phyloP scores from a whole-genome alignment of 1,140 invertebrate genomes.

The Carposina sasakii region DNA sequence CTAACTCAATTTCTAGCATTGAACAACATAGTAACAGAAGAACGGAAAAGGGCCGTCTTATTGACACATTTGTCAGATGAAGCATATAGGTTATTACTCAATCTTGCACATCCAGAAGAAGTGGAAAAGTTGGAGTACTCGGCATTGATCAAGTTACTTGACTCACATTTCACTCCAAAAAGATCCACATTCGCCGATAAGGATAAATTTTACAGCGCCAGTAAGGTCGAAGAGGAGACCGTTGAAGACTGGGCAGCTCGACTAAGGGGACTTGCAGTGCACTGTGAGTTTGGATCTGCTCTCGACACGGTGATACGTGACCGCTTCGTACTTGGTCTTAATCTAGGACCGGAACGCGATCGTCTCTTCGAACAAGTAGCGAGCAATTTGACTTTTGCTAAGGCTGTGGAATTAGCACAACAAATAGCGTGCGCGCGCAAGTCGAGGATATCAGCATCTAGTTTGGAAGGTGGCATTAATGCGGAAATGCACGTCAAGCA shows the following conservation, averaged over 20 bases:
- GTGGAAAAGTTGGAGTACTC: background rate
- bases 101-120: background rate
- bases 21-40: too few species aligned
- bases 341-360: background rate
- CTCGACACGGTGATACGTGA: constrained; percentile 2
- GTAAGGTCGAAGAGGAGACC: background rate
- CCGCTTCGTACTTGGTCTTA: constrained; percentile 3
- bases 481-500: background rate
- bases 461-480: too few species aligned
- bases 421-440: background rate
- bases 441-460: background rate
- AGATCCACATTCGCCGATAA: constrained; percentile 6
- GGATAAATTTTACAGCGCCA: background rate
- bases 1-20: too few species aligned
- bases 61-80: background rate
- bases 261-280: background rate
- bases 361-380: background rate
- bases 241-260: constrained; percentile 5
- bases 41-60: constrained; percentile 1
- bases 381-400: background rate
- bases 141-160: background rate
- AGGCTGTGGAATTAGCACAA: background rate
- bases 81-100: constrained; percentile 7
- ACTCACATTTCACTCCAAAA: constrained; percentile 1
- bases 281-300: background rate